Evolutionary conservation across 2,113 vertebrate species (phyloP).

Genomic region (Oreochromis tanganicae): DNA sequence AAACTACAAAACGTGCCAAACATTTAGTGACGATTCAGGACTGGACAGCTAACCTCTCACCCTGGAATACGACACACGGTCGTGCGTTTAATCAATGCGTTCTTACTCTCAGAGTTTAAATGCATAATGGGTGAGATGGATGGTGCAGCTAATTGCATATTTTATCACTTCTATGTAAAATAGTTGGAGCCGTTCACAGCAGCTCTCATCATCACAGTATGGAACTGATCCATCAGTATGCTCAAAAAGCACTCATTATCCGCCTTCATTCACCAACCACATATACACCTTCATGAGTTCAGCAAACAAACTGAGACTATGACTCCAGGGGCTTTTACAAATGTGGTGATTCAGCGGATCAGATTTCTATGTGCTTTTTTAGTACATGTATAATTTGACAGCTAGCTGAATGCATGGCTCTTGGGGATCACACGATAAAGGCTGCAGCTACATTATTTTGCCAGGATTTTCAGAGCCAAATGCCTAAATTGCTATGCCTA

Average conservation of each 20-base stretch:
- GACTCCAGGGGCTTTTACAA: neutral
- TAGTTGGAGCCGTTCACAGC: neutral
- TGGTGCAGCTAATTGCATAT: neutral
- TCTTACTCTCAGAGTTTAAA: neutral
- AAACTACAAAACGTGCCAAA: neutral
- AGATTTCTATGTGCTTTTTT: neutral
- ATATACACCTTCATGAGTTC: neutral
- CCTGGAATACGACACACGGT: neutral
- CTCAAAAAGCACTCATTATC: neutral
- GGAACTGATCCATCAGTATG: neutral
- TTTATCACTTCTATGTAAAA: neutral
- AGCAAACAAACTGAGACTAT: neutral
- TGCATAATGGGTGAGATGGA: neutral
- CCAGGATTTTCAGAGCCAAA: neutral
- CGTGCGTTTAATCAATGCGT: neutral
- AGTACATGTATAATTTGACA: neutral
- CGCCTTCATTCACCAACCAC: neutral
- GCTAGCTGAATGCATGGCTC: neutral
- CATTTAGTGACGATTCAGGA: neutral
- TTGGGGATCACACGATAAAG: neutral
- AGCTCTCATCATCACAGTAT: neutral
- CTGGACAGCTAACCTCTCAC: neutral
- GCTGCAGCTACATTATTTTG: neutral
- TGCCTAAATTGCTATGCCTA: conserved; percentile 7
- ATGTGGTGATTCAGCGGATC: neutral